These are phyloP conservation scores for Aratinga solstitialis DNA, from an alignment of 2,797 vertebrate species.

Conservation along the genomic window DNA sequence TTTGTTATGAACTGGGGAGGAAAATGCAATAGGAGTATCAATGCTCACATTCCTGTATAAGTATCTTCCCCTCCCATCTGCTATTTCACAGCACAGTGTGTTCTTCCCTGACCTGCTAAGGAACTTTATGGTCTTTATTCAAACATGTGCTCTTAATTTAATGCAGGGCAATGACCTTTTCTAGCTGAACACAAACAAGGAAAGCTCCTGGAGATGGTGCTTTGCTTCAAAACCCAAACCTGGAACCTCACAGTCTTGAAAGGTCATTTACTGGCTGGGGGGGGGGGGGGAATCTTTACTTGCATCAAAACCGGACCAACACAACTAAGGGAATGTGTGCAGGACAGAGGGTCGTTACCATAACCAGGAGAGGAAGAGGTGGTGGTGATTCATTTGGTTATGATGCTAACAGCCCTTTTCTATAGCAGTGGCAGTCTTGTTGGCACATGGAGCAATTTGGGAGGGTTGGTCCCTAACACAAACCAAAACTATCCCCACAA, in stretches of 20 bases:
- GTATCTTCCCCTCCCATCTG: neutral
- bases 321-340: rapidly evolving
- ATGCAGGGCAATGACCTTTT: neutral
- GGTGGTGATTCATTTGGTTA: neutral
- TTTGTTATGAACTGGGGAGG: neutral
- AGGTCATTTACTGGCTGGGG: neutral
- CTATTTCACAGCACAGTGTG: neutral
- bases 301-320: neutral
- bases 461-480: neutral
- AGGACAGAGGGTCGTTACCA: neutral
- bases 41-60: neutral
- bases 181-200: neutral
- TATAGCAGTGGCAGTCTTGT: neutral
- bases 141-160: neutral
- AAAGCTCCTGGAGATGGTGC: neutral
- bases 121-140: neutral
- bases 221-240: neutral
- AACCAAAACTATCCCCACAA: neutral
- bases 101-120: neutral
- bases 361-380: neutral
- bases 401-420: neutral
- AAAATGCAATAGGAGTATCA: neutral
- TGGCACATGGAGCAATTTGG: rapidly evolving
- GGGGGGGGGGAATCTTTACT: neutral
- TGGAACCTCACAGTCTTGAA: neutral